Evolutionary conservation across 1,140 invertebrate genomes (phyloP), one percentile per base, ranked within the genome.

Genomic region (Bombus cullumanus): DNA sequence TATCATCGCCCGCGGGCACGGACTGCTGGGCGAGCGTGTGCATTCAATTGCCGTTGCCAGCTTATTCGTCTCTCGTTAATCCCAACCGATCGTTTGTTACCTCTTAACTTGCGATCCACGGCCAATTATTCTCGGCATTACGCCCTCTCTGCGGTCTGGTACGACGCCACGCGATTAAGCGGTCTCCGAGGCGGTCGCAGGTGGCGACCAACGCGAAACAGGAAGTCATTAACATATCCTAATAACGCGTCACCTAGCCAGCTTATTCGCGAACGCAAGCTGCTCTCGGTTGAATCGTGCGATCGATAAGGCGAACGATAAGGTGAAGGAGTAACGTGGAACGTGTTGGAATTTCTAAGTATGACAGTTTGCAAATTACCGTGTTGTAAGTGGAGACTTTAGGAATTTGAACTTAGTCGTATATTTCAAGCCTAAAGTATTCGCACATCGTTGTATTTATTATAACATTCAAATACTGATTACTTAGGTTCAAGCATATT

Each of bases 1-100:
- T 92, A 93, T 93, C 90, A 92, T 90, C 87, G 92, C 90, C 87
- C 66, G 84, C n/a, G 72, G 91, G 71, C 69, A 74, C 37, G 69
- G 86, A 89, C 90, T 91, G 76, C 88, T 72, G 88, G 85, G 69
- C 84, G 82, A 83, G 81, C 83, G 82, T 74, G 86, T 68, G 85
- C 85, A 92, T 92, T 92, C 91, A 91, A 88, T 92, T 92, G 91
- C 88, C 84, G 68, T 86, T 86, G 83, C 84, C 81, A 86, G 83
- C 85, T 89, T 92, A 91, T 91, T 91, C 88, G 79, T 88, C 81
- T 92, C 90, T 89, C 77, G 89, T 91, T 92, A 92, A 92, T 88
- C 85, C 91, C 83, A 73, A 47, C 86, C 85, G 88, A 91, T 91
- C 90, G 81, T 91, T 91, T 86, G 81, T 91, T 86, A 89, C 83